These are phyloP conservation scores for Pyrochroa serraticornis DNA, from an alignment of 2,888 invertebrate species.

Conservation along the genomic window DNA sequence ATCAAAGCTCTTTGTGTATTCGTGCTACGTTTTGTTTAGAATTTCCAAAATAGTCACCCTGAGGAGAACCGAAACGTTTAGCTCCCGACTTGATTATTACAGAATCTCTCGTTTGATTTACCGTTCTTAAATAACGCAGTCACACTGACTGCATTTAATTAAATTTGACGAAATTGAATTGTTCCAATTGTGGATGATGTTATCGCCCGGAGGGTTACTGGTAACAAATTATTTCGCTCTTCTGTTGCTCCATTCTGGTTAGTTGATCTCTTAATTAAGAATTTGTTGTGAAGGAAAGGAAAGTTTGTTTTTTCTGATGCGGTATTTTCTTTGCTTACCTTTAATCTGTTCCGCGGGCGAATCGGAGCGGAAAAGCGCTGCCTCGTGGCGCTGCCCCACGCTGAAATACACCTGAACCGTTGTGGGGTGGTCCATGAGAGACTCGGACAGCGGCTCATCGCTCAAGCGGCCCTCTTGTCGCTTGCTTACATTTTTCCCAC, in stretches of 20 bases:
- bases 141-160: too few relatives aligned
- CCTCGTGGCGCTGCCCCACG: constrained; percentile 58
- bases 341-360: constrained; percentile 57
- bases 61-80: not conserved
- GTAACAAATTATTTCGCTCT: too few relatives aligned
- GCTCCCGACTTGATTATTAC: too few relatives aligned
- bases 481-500: constrained; percentile 17
- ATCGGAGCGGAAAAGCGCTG: constrained; percentile 55
- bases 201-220: too few relatives aligned
- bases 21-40: not conserved
- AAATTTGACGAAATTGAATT: too few relatives aligned
- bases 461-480: constrained; percentile 58
- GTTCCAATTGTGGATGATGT: too few relatives aligned
- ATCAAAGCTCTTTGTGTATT: constrained; percentile 5
- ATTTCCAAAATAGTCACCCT: not conserved
- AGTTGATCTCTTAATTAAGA: not conserved
- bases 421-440: constrained; percentile 60
- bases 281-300: not conserved
- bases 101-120: too few relatives aligned
- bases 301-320: not conserved
- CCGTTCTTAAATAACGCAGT: too few relatives aligned
- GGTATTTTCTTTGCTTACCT: constrained; percentile 43
- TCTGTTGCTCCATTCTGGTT: not conserved
- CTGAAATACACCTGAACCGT: constrained; percentile 58
- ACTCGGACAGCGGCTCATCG: constrained; percentile 61